Evolutionary conservation across 2,113 vertebrate genomes (phyloP).

Genomic region (Takifugu flavidus): DNA sequence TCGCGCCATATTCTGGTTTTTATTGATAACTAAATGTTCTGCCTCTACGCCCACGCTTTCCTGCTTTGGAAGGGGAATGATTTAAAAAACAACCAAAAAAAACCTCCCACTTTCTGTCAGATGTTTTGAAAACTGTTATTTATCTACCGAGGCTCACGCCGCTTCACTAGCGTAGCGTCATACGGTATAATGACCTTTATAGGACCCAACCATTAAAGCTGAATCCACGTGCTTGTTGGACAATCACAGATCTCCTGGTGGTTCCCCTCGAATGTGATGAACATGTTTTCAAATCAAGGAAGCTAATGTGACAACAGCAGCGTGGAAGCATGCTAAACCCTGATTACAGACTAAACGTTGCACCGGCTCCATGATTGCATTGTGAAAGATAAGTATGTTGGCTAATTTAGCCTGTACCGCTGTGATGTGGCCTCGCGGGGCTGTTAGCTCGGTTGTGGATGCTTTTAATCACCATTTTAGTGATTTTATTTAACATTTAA

Average conservation of each 20-base stretch:
- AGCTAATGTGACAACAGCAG: too few species aligned
- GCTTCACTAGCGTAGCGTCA: too few species aligned
- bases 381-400: not conserved
- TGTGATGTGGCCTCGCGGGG: not conserved
- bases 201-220: slow-evolving; percentile 1
- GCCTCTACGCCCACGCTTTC: slow-evolving; percentile 35
- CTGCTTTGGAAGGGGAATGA: slow-evolving; percentile 24
- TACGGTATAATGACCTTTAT: not conserved
- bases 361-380: too few species aligned
- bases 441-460: not conserved
- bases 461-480: slow-evolving; percentile 9
- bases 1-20: slow-evolving; percentile 22
- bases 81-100: slow-evolving; percentile 31
- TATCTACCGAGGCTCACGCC: too few species aligned
- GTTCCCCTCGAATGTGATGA: too few species aligned
- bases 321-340: too few species aligned
- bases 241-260: too few species aligned
- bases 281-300: too few species aligned
- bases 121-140: slow-evolving; percentile 6
- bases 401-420: not conserved
- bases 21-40: slow-evolving; percentile 50
- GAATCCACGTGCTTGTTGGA: not conserved
- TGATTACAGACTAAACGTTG: too few species aligned
- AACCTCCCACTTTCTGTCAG: slow-evolving; percentile 47
- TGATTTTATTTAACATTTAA: slow-evolving; percentile 24